Conservation (phyloP, 37 sponge, comb jelly and placozoan species). For the Chondrilla cf. caribensis region DNA sequence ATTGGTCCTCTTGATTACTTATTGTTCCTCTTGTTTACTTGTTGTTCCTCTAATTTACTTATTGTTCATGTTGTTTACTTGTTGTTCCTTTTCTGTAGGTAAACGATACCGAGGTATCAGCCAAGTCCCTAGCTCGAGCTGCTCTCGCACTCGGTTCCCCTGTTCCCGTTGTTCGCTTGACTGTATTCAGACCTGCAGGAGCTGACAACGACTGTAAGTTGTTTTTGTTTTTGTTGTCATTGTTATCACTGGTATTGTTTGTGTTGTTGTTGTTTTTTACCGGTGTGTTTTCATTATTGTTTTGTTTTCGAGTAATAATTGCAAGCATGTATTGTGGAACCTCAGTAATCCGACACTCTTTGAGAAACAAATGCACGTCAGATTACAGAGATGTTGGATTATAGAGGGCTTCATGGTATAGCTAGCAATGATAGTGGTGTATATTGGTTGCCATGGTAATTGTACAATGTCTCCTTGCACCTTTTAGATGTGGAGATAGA, state of each 20-base stretch:
- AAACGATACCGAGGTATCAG: conserved; percentile 46
- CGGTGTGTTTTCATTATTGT: background rate
- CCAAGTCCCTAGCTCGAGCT: conserved; percentile 41
- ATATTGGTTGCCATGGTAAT: too few species aligned
- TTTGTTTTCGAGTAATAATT: background rate
- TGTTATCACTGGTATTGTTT: background rate
- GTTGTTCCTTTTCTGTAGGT: conserved; percentile 36
- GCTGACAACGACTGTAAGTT: conserved; percentile 21
- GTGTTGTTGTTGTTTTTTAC: background rate
- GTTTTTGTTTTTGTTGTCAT: background rate
- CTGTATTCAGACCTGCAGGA: conserved; percentile 38
- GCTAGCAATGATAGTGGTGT: too few species aligned
- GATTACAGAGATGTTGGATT: too few species aligned
- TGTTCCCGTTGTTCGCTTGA: conserved; percentile 50
- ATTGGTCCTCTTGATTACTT: too few species aligned
- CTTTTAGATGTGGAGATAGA: background rate
- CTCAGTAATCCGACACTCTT: background rate
- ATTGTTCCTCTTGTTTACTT: too few species aligned
- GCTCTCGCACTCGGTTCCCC: conserved; percentile 49
- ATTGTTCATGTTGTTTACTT: too few species aligned
- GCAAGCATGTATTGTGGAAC: background rate
- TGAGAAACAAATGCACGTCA: too few species aligned
- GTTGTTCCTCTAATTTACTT: too few species aligned
- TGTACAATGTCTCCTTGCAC: background rate
- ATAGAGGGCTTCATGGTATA: too few species aligned